Evolutionary conservation across 2,888 invertebrate species (phyloP).

Genomic region (Cordilura impudica): DNA sequence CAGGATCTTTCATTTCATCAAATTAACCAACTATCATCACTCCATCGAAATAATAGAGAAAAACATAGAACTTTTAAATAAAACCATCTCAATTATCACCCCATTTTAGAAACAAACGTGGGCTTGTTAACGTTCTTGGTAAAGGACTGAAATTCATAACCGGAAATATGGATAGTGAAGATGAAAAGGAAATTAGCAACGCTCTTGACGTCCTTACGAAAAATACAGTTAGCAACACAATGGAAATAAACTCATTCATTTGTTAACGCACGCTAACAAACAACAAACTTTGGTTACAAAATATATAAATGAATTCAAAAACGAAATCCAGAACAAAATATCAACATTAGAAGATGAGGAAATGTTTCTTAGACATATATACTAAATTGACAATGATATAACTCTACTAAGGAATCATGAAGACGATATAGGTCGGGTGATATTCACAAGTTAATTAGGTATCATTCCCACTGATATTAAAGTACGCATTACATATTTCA

Average conservation of each 20-base stretch:
- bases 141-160: constrained; percentile 27
- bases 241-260: no score
- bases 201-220: no score
- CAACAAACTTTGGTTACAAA: no score
- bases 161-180: constrained; percentile 27
- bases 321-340: constrained; percentile 17
- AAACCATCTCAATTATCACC: background rate
- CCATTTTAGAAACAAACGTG: no score
- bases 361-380: constrained; percentile 15
- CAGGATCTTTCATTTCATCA: constrained; percentile 13
- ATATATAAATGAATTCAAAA: background rate
- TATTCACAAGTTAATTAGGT: constrained; percentile 5
- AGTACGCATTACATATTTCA: background rate
- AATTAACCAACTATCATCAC: no score
- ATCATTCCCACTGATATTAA: constrained; percentile 1
- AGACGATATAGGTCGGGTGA: constrained; percentile 11
- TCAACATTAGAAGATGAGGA: constrained; percentile 17
- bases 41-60: background rate
- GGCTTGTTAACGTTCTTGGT: background rate
- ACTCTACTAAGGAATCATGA: constrained; percentile 22
- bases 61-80: background rate
- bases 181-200: constrained; percentile 24
- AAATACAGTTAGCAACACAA: no score
- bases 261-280: no score
- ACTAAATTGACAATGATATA: constrained; percentile 33